These are phyloP conservation scores for Triops cancriformis DNA, from an alignment of 1,140 invertebrate genomes.

Conservation along the genomic window DNA sequence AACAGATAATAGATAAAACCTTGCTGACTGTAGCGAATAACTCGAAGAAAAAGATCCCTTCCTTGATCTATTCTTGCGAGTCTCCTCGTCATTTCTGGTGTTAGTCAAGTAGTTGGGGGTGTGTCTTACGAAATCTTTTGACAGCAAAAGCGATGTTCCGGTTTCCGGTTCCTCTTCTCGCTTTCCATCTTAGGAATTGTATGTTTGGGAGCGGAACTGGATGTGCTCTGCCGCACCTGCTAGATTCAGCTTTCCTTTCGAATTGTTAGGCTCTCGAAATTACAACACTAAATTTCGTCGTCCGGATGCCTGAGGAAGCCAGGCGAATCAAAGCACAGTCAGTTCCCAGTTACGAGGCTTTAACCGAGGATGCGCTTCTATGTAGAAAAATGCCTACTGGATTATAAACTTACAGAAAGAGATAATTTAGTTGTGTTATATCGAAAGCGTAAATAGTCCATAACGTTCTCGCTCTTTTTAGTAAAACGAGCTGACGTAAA, in stretches of 20 bases:
- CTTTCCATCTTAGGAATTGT: background rate
- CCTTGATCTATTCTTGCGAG: background rate
- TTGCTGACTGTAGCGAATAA: background rate
- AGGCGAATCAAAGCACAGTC: too few relatives aligned
- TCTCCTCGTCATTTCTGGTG: background rate
- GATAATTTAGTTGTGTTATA: too few relatives aligned
- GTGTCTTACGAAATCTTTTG: background rate
- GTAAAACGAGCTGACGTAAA: too few relatives aligned
- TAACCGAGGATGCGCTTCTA: too few relatives aligned
- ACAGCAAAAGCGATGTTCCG: background rate
- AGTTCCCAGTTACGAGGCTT: too few relatives aligned
- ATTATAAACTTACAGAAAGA: too few relatives aligned
- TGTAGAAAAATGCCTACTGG: too few relatives aligned
- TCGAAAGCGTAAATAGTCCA: too few relatives aligned
- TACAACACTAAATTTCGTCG: background rate
- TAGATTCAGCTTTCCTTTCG: background rate
- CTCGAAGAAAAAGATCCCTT: background rate
- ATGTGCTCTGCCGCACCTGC: background rate
- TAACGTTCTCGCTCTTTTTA: too few relatives aligned
- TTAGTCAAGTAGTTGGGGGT: background rate
- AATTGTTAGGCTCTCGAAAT: background rate
- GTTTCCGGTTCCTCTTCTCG: background rate
- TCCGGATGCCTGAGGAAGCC: background rate
- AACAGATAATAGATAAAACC: background rate
- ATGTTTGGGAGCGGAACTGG: background rate